phyloP scores from a whole-genome alignment of 2,797 vertebrate species.

The Kryptopterus vitreolus region DNA sequence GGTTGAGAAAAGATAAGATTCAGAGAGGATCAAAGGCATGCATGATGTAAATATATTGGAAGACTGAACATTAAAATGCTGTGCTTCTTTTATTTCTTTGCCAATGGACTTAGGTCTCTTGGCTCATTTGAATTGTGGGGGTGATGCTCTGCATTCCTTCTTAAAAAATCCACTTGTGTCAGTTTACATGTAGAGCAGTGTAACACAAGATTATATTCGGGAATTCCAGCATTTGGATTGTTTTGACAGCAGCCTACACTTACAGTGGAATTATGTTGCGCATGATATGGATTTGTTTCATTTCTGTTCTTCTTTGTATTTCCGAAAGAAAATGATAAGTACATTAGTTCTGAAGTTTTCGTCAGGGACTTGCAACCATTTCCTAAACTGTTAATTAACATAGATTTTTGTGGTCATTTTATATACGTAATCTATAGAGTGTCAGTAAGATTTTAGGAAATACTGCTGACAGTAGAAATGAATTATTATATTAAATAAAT shows the following conservation, averaged over 20 bases:
- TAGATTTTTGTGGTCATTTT: neutral
- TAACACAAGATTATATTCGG: slow-evolving; percentile 26
- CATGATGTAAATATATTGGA: slow-evolving; percentile 1
- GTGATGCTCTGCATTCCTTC: slow-evolving; percentile 27
- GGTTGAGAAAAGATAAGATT: slow-evolving; percentile 27
- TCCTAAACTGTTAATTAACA: neutral
- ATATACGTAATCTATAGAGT: neutral
- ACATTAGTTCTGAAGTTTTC: neutral
- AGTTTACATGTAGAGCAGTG: slow-evolving; percentile 8
- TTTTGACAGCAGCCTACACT: neutral
- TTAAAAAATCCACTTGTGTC: slow-evolving; percentile 30
- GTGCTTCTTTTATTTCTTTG: slow-evolving; percentile 14
- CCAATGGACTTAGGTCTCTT: slow-evolving; percentile 13
- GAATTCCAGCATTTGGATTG: slow-evolving; percentile 7
- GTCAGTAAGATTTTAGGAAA: neutral
- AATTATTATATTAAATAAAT: neutral
- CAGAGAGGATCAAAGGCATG: slow-evolving; percentile 2
- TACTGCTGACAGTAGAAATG: neutral
- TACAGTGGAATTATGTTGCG: neutral
- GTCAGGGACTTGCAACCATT: neutral
- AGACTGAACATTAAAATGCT: neutral
- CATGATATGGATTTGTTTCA: neutral
- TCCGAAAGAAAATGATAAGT: neutral
- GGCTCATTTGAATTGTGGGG: slow-evolving; percentile 22
- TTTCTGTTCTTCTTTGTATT: neutral